Evolutionary conservation across 1,140 invertebrate species (phyloP).

Genomic region (Archivesica marissinica): DNA sequence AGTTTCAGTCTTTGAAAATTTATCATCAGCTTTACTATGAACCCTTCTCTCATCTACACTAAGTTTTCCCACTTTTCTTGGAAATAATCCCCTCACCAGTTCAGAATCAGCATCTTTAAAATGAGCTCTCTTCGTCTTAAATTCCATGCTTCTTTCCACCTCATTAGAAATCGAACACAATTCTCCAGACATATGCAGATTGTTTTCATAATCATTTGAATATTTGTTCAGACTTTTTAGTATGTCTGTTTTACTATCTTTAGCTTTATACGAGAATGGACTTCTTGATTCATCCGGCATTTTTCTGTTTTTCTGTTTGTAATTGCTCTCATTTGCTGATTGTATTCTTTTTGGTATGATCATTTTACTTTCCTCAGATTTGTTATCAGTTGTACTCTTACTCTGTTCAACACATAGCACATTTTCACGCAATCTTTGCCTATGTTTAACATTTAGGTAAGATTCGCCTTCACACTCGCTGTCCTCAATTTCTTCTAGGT

Average conservation of each 20-base stretch:
- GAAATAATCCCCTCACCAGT: neutral
- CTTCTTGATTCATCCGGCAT: neutral
- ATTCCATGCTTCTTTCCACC: neutral
- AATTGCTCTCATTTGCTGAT: neutral
- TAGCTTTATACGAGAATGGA: neutral
- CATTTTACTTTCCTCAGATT: neutral
- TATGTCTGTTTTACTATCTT: neutral
- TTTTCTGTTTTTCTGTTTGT: neutral
- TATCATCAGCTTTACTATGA: neutral
- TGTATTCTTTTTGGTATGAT: neutral
- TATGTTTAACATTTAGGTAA: neutral
- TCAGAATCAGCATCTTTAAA: slow-evolving; percentile 15
- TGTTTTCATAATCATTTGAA: neutral
- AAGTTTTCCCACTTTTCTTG: neutral
- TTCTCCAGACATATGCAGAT: neutral
- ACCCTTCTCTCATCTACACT: neutral
- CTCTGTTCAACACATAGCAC: neutral
- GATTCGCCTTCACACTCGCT: neutral
- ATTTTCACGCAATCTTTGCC: neutral
- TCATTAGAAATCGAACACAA: neutral
- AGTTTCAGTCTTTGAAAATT: neutral
- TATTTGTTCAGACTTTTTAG: slow-evolving; percentile 19
- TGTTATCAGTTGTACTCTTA: neutral
- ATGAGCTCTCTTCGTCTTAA: slow-evolving; percentile 8
- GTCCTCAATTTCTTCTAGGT: neutral